Evolutionary conservation across 2,797 vertebrate genomes (phyloP), one percentile per base, ranked within the genome.

Genomic region (Novumbra hubbsi): DNA sequence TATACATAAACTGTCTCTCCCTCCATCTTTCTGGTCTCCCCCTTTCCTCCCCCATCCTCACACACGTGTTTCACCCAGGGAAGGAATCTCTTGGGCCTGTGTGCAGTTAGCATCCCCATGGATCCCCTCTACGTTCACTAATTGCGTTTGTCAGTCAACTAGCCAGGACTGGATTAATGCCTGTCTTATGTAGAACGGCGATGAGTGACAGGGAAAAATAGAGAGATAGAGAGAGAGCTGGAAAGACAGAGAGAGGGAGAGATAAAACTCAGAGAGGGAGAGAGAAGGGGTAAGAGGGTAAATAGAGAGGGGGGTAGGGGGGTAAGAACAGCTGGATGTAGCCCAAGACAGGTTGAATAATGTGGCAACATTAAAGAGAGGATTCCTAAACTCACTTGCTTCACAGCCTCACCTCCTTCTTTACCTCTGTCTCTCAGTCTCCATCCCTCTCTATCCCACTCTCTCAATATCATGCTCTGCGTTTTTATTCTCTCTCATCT

Each of bases 91-190:
- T 86, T 88, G 86, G 85, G 12, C 32, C 69, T 81, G 84, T 84
- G 80, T 8, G 9, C 7, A 8, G 41, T 81, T 82, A 84, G 78
- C 80, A 19, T 89, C 87, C 90, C 91, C 78, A 83, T 71, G 87
- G 90, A 89, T 85, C 78, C 73, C 85, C 77, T 78, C 85, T 85
- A 86, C 88, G 80, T 83, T 88, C 19, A 27, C 91, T 89, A 91
- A 92, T 91, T 92, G 91, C 87, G 84, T 88, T 90, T 92, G 90
- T 92, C 91, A 90, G 88, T 92, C 91, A 90, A 88, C 88, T 82
- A 76, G 85, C 85, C 80, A 82, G 82, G 86, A 85, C 84, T 82
- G 86, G 85, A 91, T 90, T 89, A 90, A 85, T 80, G 81, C 80
- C 78, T 83, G 67, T 76, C 72, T 41, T 65, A n/a, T 65, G 78